Conservation (phyloP, 2,113 vertebrate species). For the Natator depressus region DNA sequence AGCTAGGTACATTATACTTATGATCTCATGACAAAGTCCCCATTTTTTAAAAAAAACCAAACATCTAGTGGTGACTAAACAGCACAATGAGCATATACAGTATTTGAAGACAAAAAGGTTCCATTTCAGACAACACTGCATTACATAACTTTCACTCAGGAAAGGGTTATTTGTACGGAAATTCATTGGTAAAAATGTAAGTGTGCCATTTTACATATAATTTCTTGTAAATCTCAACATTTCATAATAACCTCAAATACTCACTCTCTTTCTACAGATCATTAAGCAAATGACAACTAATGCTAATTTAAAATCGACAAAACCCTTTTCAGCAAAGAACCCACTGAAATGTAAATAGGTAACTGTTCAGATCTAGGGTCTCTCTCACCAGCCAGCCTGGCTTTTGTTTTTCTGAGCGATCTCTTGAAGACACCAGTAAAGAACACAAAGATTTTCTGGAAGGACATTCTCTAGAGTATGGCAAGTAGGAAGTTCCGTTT, state of each 20-base stretch:
- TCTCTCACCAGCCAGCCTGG: too few species aligned
- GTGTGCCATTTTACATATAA: not conserved
- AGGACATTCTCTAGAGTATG: not conserved
- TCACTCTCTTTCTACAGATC: not conserved
- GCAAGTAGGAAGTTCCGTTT: not conserved
- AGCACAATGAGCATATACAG: not conserved
- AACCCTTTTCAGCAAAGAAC: not conserved
- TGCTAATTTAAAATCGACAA: not conserved
- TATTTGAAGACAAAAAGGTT: not conserved
- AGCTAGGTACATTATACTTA: not conserved
- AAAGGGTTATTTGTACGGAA: not conserved
- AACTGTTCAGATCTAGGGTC: not conserved
- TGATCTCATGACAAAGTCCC: not conserved
- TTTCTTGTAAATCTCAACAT: not conserved
- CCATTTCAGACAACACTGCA: not conserved
- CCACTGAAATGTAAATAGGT: not conserved
- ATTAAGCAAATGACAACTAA: not conserved
- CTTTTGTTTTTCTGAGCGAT: not conserved
- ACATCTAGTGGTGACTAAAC: not conserved
- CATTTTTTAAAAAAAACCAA: not conserved
- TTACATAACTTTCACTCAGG: conserved; percentile 5
- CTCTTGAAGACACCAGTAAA: not conserved
- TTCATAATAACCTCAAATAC: not conserved
- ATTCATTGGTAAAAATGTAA: not conserved
- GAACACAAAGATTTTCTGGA: not conserved